A percentile compares a stretch with the other conserved stretches of the same genome.
Evolutionary conservation across 2,888 invertebrate species (phyloP).

Genomic region (Palloptera scutellata): DNA sequence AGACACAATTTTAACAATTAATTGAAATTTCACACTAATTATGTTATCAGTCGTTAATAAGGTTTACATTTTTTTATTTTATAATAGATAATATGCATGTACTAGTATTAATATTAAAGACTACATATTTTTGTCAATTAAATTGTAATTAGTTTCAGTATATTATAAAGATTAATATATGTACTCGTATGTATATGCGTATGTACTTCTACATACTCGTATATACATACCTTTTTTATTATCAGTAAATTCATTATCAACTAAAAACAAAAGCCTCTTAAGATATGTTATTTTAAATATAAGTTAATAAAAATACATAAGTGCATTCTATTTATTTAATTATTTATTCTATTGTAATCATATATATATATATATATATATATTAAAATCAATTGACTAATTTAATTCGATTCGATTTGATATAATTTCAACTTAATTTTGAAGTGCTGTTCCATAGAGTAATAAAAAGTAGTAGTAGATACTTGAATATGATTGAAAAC

Average conservation of each 20-base stretch:
- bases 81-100: neutral
- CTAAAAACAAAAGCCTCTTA: constrained; percentile 56
- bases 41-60: constrained; percentile 59
- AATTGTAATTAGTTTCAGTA: constrained; percentile 13
- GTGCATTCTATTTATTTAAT: neutral
- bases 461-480: too few species aligned
- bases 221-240: neutral
- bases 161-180: constrained; percentile 15
- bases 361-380: too few species aligned
- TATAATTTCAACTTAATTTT: too few species aligned
- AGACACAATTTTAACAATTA: constrained; percentile 37
- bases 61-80: neutral
- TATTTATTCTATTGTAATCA: neutral
- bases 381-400: constrained; percentile 2
- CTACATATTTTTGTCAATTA: constrained; percentile 14
- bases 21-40: constrained; percentile 34
- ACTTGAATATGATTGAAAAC: too few species aligned
- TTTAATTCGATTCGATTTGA: neutral
- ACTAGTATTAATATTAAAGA: neutral
- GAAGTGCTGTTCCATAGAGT: too few species aligned
- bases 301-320: neutral
- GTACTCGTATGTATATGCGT: constrained; percentile 7
- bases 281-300: constrained; percentile 47
- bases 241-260: constrained; percentile 32
- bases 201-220: neutral